These are phyloP conservation scores for Osedax fenrisi DNA, from an alignment of 2,888 invertebrate species.

Conservation along the genomic window DNA sequence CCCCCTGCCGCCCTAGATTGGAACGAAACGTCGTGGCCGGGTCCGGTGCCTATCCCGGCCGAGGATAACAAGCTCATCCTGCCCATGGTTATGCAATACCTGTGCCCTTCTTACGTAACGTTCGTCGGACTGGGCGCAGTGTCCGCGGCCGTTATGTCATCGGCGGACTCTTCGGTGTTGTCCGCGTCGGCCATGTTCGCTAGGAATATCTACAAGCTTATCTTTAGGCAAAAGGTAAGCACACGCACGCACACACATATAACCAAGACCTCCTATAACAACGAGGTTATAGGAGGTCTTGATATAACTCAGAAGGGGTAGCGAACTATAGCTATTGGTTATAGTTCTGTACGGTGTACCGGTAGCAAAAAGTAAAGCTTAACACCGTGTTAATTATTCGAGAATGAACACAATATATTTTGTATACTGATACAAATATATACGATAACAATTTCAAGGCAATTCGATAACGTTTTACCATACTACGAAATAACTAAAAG, in stretches of 20 bases:
- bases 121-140: constrained; percentile 96
- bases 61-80: constrained; percentile 72
- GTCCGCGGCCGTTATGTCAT: constrained; percentile 97
- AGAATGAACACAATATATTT: no score
- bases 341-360: no score
- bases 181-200: constrained; percentile 98
- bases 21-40: constrained; percentile 75
- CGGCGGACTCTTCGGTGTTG: constrained; percentile 92
- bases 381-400: no score
- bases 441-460: no score
- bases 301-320: no score
- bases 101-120: constrained; percentile 86
- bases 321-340: no score
- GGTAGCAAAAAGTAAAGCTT: no score
- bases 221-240: constrained; percentile 75
- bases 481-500: no score
- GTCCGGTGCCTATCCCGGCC: constrained; percentile 44
- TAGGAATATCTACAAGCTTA: constrained; percentile 89
- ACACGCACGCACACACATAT: not conserved
- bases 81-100: constrained; percentile 87
- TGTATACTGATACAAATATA: no score
- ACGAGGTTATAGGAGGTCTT: no score
- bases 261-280: no score
- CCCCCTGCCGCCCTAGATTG: constrained; percentile 66
- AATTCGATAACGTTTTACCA: no score